These are phyloP conservation scores for Cherax destructor DNA, from an alignment of 1,140 invertebrate species.

Conservation along the genomic window DNA sequence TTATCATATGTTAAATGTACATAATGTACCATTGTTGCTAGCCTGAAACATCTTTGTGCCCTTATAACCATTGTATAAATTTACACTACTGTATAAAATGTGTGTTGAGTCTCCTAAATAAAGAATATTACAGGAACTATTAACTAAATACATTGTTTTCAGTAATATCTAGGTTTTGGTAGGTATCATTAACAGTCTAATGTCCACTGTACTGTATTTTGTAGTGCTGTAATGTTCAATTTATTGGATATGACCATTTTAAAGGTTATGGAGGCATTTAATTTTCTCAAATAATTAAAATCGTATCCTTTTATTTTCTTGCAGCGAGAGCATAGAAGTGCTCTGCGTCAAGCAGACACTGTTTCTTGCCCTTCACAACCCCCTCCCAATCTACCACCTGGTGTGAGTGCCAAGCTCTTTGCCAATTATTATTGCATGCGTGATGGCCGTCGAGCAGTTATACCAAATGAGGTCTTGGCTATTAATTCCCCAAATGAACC, in stretches of 20 bases:
- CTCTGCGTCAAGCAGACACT: constrained; percentile 42
- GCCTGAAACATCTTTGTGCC: too few relatives aligned
- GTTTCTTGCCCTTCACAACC: constrained; percentile 44
- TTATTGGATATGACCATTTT: background rate
- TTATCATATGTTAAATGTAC: too few relatives aligned
- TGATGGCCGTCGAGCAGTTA: constrained; percentile 47
- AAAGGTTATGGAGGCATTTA: background rate
- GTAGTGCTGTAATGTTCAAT: background rate
- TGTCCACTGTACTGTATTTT: background rate
- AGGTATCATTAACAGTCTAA: too few relatives aligned
- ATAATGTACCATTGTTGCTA: too few relatives aligned
- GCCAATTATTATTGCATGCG: constrained; percentile 54
- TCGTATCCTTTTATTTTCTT: background rate
- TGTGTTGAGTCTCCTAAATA: too few relatives aligned
- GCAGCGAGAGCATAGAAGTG: constrained; percentile 48
- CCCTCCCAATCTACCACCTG: constrained; percentile 21
- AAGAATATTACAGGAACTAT: background rate
- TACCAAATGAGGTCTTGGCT: constrained; percentile 35
- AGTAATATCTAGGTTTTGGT: background rate
- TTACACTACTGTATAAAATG: too few relatives aligned
- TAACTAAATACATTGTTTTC: background rate
- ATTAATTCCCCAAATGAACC: constrained; percentile 41
- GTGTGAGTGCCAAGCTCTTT: constrained; percentile 39
- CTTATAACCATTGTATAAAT: too few relatives aligned
- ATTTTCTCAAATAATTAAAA: background rate